Base-by-base conservation (phyloP, 2,888 invertebrate species). In the Osmoderma eremita region DNA sequence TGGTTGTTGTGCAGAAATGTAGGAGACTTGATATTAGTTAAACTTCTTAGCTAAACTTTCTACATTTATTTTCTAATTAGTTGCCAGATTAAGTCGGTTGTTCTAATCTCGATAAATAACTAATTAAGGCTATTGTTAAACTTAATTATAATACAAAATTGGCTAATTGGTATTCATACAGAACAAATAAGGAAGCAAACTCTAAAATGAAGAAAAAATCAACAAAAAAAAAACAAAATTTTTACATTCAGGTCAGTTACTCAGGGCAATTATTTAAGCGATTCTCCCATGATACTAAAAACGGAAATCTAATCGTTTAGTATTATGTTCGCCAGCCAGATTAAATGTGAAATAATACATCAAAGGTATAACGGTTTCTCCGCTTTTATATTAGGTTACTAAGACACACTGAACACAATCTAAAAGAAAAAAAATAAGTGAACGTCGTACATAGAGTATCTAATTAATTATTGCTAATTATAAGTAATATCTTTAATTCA, bases 351-450 rank as follows among this genome's bases (percentile, higher is more conserved):
- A 51, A 30, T n/a, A 30, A 13, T 15, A 51, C 24, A 30, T 30
- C 50, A 51, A 51, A 30, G 15, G 24, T 15, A 15, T 51, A 51
- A 51, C 50, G 30, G 50, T 51, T 51, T 51, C 30, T 30, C 30
- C 30, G 30, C 30, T 15, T 51, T 22, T 24, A 13, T 24, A 2
- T n/a, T n/a, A 15, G 2, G 24, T 15, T 24, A 51, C 50, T 13
- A 24, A 51, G 24, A 30, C 24, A 30, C 3, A 5, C 30, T 5
- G 6, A 30, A 30, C 1, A 5, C 6, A 30, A 10, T 5, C 8
- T 51, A 51, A 24, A 13, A 51, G 22, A 51, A 30, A 13, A 13
- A 13, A n/a, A 48, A 48, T 48, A 48, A 48, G 12, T 22, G 15
- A 8, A 8, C 15, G 15, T n/a, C 50, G 30, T 51, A 51, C 30